Percentiles rank a stretch among this genome's conserved stretches.
Conservation (phyloP, 2,888 invertebrate genomes). For the Fabriciana adippe region DNA sequence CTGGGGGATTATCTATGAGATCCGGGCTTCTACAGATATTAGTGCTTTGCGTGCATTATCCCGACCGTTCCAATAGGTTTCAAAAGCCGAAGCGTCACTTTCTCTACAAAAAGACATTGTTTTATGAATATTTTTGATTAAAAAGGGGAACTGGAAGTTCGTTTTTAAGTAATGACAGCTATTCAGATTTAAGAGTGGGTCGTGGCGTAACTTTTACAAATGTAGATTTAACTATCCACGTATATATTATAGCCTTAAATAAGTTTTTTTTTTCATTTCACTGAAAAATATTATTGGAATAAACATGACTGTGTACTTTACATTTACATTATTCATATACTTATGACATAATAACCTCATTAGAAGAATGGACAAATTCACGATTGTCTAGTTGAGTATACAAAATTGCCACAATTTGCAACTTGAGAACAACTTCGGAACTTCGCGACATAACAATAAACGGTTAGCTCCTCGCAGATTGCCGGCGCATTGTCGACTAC, state of each 20-base stretch:
- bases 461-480: constrained; percentile 56
- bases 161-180: constrained; percentile 13
- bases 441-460: constrained; percentile 54
- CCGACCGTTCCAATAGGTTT: constrained; percentile 28
- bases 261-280: background rate
- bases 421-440: constrained; percentile 48
- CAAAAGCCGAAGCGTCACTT: constrained; percentile 31
- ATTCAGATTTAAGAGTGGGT: background rate
- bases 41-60: constrained; percentile 30
- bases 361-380: constrained; percentile 32
- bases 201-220: too few species aligned
- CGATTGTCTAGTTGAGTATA: constrained; percentile 40
- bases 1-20: constrained; percentile 70
- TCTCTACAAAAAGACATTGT: constrained; percentile 33
- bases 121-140: constrained; percentile 35
- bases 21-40: constrained; percentile 46
- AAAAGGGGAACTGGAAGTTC: constrained; percentile 13
- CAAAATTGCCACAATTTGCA: constrained; percentile 51
- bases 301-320: background rate
- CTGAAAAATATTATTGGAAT: background rate
- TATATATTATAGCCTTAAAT: too few species aligned
- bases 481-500: constrained; percentile 46
- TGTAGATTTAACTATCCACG: too few species aligned
- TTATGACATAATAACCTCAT: constrained; percentile 9
- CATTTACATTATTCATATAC: background rate